Percentiles rank a stretch among this genome's conserved stretches.
These are phyloP conservation scores for Drosophila melanosoma DNA, from an alignment of 2,888 invertebrate genomes.

Conservation along the genomic window DNA sequence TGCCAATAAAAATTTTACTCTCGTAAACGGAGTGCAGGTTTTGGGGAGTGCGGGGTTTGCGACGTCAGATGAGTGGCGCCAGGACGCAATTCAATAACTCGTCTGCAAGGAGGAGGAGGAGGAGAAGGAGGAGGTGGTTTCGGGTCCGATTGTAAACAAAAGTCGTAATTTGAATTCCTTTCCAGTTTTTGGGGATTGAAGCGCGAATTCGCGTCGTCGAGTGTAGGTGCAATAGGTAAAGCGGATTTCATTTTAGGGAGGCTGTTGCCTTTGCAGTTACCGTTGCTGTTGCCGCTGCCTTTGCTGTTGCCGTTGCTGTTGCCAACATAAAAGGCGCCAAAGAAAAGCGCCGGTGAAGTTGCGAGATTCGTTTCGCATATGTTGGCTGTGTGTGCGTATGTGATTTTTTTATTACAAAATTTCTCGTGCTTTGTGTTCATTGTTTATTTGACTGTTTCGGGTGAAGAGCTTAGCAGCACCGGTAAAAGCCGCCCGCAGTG, in stretches of 20 bases:
- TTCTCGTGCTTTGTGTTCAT: conserved; percentile 66
- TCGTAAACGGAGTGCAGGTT: conserved; percentile 1
- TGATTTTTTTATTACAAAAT: conserved; percentile 71
- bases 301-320: conserved; percentile 19
- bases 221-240: conserved; percentile 45
- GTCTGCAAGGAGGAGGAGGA: conserved; percentile 40
- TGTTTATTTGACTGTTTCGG: conserved; percentile 65
- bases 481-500: conserved; percentile 56
- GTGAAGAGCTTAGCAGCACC: conserved; percentile 39
- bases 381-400: conserved; percentile 38
- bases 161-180: conserved; percentile 77
- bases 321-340: conserved; percentile 50
- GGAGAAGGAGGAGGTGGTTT: neutral
- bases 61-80: conserved; percentile 24
- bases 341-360: conserved; percentile 18
- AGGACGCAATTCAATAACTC: conserved; percentile 63
- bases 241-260: conserved; percentile 58
- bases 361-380: conserved; percentile 5
- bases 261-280: conserved; percentile 19
- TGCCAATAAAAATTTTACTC: conserved; percentile 65
- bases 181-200: conserved; percentile 23
- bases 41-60: neutral
- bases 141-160: conserved; percentile 68
- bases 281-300: no score
- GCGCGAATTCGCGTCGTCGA: conserved; percentile 36